Conservation (phyloP, 2,888 invertebrate genomes). For the Heliconius aoede region DNA sequence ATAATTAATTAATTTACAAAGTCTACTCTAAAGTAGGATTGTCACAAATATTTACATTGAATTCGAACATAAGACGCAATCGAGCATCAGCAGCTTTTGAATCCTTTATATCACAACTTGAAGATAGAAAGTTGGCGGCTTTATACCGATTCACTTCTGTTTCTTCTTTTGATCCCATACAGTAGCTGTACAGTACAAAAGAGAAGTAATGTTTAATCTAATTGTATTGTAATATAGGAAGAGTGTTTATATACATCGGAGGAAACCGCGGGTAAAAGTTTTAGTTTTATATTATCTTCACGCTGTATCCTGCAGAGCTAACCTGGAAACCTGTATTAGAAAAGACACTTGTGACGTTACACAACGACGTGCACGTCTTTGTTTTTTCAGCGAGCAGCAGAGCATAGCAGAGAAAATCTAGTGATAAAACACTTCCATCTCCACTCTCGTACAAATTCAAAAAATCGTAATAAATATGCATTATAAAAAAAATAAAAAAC, state of each 20-base stretch:
- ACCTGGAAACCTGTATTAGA: no score
- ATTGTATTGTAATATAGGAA: neutral
- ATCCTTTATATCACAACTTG: slow-evolving; percentile 13
- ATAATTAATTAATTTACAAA: neutral
- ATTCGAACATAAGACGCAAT: slow-evolving; percentile 12
- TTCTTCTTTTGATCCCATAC: slow-evolving; percentile 5
- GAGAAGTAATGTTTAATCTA: neutral
- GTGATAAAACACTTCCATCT: no score
- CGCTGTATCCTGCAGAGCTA: neutral
- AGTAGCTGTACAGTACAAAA: neutral
- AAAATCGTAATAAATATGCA: no score
- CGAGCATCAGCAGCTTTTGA: slow-evolving; percentile 19
- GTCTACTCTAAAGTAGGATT: neutral
- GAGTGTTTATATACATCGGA: no score
- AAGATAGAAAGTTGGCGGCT: slow-evolving; percentile 18
- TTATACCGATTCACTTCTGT: neutral
- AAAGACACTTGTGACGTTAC: no score
- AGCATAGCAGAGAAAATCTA: no score
- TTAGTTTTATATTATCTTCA: neutral
- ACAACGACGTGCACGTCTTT: no score
- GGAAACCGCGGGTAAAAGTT: neutral
- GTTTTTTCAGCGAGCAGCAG: no score
- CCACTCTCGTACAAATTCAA: no score
- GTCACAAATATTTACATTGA: slow-evolving; percentile 14
- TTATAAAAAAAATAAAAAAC: no score